These are phyloP conservation scores for Oncorhynchus kisutch DNA, from an alignment of 2,113 vertebrate species.

Conservation along the genomic window DNA sequence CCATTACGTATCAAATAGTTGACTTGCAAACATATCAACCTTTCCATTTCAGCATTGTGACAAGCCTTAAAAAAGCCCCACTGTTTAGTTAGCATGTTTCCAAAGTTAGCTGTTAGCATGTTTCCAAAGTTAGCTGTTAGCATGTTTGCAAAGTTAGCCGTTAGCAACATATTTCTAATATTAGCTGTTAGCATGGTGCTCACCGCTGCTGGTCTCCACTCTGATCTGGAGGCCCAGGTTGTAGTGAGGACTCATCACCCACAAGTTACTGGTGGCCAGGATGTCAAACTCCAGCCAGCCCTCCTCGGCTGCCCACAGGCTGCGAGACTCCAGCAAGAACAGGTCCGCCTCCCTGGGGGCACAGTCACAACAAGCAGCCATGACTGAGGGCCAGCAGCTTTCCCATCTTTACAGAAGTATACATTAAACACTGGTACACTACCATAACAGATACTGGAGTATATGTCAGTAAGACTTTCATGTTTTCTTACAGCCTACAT, in stretches of 20 bases:
- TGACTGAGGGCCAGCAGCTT: neutral
- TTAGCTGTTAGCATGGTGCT: conserved; percentile 39
- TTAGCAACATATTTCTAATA: neutral
- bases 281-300: conserved; percentile 98
- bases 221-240: conserved; percentile 96
- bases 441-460: too few relatives aligned
- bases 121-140: neutral
- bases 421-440: too few relatives aligned
- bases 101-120: neutral
- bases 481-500: too few relatives aligned
- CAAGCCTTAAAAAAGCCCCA: too few relatives aligned
- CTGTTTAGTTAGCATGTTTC: neutral
- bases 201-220: conserved; percentile 88
- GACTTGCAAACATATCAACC: too few relatives aligned
- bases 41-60: too few relatives aligned
- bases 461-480: too few relatives aligned
- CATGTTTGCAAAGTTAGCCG: neutral
- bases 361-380: neutral
- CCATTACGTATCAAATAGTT: neutral
- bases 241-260: conserved; percentile 90
- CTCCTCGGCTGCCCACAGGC: conserved; percentile 87
- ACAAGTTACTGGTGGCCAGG: conserved; percentile 95
- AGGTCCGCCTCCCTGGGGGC: conserved; percentile 85
- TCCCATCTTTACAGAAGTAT: neutral
- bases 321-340: conserved; percentile 87